Evolutionary conservation across 1,140 invertebrate species (phyloP).

Genomic region (Xylocopa sonorina): DNA sequence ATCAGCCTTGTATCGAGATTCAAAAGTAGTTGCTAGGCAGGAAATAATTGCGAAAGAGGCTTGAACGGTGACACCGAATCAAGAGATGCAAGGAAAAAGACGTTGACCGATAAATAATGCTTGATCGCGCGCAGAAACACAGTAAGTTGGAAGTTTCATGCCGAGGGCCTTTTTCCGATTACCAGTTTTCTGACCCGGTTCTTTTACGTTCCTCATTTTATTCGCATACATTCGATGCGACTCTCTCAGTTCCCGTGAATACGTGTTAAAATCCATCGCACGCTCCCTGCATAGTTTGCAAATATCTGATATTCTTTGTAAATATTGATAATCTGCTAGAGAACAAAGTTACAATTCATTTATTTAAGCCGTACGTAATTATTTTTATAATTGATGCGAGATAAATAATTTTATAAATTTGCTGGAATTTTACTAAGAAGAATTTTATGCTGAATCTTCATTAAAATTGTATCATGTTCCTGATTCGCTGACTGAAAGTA

Average conservation of each 20-base stretch:
- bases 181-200: background rate
- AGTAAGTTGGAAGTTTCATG: background rate
- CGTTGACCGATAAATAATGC: background rate
- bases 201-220: background rate
- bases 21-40: slow-evolving; percentile 20
- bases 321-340: too few species aligned
- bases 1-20: slow-evolving; percentile 10
- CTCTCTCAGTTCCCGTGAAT: background rate
- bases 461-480: too few species aligned
- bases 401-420: too few species aligned
- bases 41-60: background rate
- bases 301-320: too few species aligned
- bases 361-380: too few species aligned
- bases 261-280: background rate
- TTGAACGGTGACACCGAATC: slow-evolving; percentile 8
- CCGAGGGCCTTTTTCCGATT: background rate
- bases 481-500: too few species aligned
- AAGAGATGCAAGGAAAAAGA: background rate
- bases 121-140: background rate
- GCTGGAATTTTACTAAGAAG: too few species aligned
- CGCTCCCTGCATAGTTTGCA: too few species aligned
- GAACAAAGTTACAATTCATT: too few species aligned
- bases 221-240: too few species aligned
- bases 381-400: too few species aligned
- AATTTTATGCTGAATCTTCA: too few species aligned